A percentile compares a stretch with the other conserved stretches of the same genome.
These are phyloP conservation scores for Drosophila melanocephala DNA, from an alignment of 2,888 invertebrate genomes.

Conservation along the genomic window DNA sequence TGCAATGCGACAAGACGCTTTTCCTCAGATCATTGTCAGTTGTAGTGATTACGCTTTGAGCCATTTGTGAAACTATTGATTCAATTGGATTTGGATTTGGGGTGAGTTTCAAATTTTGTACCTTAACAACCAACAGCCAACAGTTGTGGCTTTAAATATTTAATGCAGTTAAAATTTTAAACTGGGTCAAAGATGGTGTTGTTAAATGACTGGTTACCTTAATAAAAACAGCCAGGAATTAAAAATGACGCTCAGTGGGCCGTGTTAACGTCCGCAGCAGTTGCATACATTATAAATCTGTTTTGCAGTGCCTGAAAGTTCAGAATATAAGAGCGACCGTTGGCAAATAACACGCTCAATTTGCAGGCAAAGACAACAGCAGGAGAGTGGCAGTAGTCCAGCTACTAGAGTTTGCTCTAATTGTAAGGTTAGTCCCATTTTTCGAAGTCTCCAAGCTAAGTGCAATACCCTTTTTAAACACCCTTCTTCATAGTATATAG, in stretches of 20 bases:
- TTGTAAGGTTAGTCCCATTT: neutral
- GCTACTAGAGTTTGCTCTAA: constrained; percentile 1
- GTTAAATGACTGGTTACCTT: neutral
- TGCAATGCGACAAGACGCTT: constrained; percentile 4
- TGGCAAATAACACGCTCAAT: constrained; percentile 26
- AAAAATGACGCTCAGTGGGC: neutral
- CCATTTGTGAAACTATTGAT: constrained; percentile 17
- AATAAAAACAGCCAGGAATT: neutral
- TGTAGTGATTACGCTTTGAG: constrained; percentile 34
- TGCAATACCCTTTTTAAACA: neutral
- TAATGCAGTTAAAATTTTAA: constrained; percentile 55
- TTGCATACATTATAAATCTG: constrained; percentile 69
- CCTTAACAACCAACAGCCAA: constrained; percentile 6
- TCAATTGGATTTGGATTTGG: neutral
- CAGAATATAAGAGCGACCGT: constrained; percentile 5
- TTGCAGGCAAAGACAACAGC: constrained; percentile 15
- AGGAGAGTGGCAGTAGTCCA: neutral
- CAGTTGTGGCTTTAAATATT: constrained; percentile 51
- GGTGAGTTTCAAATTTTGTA: neutral
- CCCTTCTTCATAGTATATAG: neutral
- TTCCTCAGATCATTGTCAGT: constrained; percentile 35
- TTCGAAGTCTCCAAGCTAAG: neutral
- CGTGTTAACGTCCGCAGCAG: constrained; percentile 12
- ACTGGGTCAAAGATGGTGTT: constrained; percentile 49
- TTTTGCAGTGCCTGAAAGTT: constrained; percentile 50